phyloP scores from a whole-genome alignment of 1,140 invertebrate genomes.

The Bathynomus jamesi region DNA sequence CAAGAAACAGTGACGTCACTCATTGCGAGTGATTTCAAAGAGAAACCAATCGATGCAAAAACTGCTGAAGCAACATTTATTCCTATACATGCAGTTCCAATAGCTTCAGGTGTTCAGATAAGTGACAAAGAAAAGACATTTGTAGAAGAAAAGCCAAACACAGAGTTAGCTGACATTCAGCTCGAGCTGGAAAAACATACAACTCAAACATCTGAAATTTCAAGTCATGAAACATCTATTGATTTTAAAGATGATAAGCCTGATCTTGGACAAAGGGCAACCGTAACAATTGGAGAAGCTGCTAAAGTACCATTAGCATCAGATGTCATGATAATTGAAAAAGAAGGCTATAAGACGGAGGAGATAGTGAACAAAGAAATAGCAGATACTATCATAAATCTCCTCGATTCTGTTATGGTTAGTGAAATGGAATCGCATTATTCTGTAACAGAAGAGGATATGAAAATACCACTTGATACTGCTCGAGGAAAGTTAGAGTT shows the following conservation, averaged over 20 bases:
- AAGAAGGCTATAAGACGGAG: constrained; percentile 35
- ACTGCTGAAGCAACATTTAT: neutral
- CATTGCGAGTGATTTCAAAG: neutral
- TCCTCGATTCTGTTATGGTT: constrained; percentile 52
- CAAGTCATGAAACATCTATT: constrained; percentile 22
- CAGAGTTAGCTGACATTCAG: constrained; percentile 12
- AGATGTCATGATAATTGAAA: constrained; percentile 22
- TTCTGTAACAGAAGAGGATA: neutral
- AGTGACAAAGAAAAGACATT: neutral
- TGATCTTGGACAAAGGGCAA: constrained; percentile 15
- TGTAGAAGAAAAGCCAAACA: constrained; percentile 1
- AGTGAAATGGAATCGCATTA: constrained; percentile 15
- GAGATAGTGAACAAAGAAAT: constrained; percentile 36
- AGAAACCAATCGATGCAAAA: neutral
- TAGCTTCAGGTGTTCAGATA: neutral
- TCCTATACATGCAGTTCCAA: neutral
- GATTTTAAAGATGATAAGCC: neutral
- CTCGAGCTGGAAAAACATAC: constrained; percentile 11
- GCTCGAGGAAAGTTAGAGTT: neutral
- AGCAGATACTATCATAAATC: neutral
- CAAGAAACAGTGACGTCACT: neutral
- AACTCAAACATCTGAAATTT: constrained; percentile 6
- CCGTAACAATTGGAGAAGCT: constrained; percentile 16
- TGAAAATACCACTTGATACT: neutral
- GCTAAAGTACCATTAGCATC: constrained; percentile 23